Evolutionary conservation across 2,113 vertebrate genomes (phyloP).

Genomic region (Dasyprocta punctata): DNA sequence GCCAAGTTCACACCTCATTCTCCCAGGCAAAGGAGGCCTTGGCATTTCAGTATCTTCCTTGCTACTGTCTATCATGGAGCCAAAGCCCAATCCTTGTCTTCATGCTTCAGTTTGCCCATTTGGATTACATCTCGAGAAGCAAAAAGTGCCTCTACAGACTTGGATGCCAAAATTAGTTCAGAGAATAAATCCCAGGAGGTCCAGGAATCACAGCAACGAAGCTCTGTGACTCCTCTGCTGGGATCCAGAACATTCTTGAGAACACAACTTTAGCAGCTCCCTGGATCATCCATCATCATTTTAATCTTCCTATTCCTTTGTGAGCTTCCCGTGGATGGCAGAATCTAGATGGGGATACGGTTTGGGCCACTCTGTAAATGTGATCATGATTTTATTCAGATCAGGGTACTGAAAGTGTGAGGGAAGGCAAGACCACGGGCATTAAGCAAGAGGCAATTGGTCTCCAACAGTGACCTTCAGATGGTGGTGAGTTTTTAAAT

Average conservation of each 20-base stretch:
- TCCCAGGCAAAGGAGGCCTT: not conserved
- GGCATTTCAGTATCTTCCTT: no score
- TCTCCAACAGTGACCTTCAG: not conserved
- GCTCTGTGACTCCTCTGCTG: not conserved
- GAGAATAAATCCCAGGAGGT: not conserved
- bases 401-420: not conserved
- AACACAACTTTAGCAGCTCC: not conserved
- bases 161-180: not conserved
- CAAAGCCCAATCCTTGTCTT: not conserved
- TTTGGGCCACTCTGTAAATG: not conserved
- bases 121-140: not conserved
- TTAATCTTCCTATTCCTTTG: not conserved
- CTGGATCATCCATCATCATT: not conserved
- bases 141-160: not conserved
- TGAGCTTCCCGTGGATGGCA: not conserved
- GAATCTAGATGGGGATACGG: not conserved
- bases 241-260: not conserved
- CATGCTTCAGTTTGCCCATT: not conserved
- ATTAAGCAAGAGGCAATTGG: not conserved
- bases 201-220: not conserved
- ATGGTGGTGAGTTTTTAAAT: not conserved
- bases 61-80: not conserved
- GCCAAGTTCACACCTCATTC: rapidly evolving
- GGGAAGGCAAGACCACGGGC: not conserved
- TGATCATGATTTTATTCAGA: not conserved